Percentiles rank a stretch among this genome's conserved stretches.
These are phyloP conservation scores for Choloepus didactylus DNA, from an alignment of 2,797 vertebrate species.

Conservation along the genomic window DNA sequence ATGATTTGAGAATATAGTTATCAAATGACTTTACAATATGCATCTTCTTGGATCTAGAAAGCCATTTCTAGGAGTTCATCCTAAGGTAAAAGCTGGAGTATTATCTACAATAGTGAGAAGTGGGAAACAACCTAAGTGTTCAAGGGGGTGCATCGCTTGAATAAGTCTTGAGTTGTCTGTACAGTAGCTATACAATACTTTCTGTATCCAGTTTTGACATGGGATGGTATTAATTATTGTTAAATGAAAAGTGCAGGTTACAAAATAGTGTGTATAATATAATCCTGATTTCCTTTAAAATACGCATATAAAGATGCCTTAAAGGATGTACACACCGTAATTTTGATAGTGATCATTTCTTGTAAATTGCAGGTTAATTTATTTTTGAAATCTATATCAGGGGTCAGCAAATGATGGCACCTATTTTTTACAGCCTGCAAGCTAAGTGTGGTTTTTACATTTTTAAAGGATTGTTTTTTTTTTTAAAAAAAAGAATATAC, in stretches of 20 bases:
- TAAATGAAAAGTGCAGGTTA: conserved; percentile 17
- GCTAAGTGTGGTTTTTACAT: conserved; percentile 49
- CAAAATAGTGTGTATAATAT: conserved; percentile 18
- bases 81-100: conserved; percentile 47
- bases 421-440: conserved; percentile 20
- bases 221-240: conserved; percentile 54
- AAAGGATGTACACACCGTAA: conserved; percentile 1
- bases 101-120: conserved; percentile 60
- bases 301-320: conserved; percentile 46
- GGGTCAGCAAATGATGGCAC: conserved; percentile 20
- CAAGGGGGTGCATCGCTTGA: conserved; percentile 20
- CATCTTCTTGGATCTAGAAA: conserved; percentile 61
- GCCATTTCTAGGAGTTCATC: conserved; percentile 48
- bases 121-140: not conserved
- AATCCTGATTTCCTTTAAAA: conserved; percentile 65
- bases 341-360: conserved; percentile 68
- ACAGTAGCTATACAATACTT: not conserved
- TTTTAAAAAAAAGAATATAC: not conserved
- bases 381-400: conserved; percentile 49
- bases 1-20: conserved; percentile 53
- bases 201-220: conserved; percentile 39
- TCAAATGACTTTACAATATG: conserved; percentile 46
- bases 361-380: conserved; percentile 52
- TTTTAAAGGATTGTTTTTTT: conserved; percentile 12
- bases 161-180: conserved; percentile 41